phyloP scores from a whole-genome alignment of 2,113 vertebrate genomes.

The Hydrolagus affinis region DNA sequence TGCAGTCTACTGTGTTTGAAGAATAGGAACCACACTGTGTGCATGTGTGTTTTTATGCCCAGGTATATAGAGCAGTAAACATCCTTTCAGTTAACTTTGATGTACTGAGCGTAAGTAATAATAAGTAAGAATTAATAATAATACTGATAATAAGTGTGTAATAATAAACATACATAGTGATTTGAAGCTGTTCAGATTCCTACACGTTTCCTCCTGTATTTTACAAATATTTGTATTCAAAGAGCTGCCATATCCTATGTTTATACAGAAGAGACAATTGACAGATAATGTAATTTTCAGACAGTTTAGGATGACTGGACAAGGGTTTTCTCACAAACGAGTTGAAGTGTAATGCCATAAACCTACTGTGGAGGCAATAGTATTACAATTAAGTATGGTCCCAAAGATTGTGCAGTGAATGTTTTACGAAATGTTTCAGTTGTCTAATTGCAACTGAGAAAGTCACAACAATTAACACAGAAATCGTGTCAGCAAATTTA shows the following conservation, averaged over 20 bases:
- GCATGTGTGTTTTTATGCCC: neutral
- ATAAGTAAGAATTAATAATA: too few relatives aligned
- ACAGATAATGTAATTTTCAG: neutral
- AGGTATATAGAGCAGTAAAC: neutral
- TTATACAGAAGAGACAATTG: neutral
- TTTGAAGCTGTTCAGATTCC: constrained; percentile 30
- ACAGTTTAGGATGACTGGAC: neutral
- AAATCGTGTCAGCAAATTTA: too few relatives aligned
- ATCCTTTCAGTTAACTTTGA: neutral
- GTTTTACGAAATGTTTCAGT: neutral
- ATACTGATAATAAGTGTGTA: too few relatives aligned
- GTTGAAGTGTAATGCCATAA: neutral
- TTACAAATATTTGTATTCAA: constrained; percentile 31
- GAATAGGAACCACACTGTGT: neutral
- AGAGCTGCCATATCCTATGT: neutral
- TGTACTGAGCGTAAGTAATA: neutral
- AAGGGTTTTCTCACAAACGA: neutral
- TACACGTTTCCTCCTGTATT: constrained; percentile 14
- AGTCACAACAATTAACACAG: too few relatives aligned
- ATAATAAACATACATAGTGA: too few relatives aligned
- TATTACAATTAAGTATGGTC: neutral
- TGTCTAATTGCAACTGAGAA: neutral
- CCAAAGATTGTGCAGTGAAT: neutral
- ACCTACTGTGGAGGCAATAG: neutral
- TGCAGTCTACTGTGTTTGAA: constrained; percentile 19